Evolutionary conservation across 2,113 vertebrate species (phyloP).

Genomic region (Neotoma lepida): DNA sequence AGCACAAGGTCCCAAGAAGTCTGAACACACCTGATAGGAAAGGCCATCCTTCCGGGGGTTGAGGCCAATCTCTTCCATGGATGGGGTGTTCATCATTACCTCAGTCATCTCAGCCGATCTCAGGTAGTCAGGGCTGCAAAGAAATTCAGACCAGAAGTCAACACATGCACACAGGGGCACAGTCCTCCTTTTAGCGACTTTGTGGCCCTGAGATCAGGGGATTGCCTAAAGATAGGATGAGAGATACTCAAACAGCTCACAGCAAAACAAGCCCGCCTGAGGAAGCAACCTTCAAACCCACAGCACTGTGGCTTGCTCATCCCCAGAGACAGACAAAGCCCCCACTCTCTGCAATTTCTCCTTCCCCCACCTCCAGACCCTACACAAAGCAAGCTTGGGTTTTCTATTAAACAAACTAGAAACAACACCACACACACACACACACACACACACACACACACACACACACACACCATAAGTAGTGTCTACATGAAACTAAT

Average conservation of each 20-base stretch:
- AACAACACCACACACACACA: not conserved
- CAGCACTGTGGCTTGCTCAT: not conserved
- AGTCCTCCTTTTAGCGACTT: not conserved
- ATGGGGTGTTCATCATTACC: conserved; percentile 94
- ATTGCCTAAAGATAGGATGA: conserved; percentile 32
- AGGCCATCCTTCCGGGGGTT: conserved; percentile 94
- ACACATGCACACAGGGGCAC: not conserved
- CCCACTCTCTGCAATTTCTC: not conserved
- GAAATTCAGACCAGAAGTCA: conserved; percentile 75
- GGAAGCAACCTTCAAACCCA: not conserved
- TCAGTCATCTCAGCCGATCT: conserved; percentile 95
- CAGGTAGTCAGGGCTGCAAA: conserved; percentile 92
- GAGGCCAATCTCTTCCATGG: conserved; percentile 96
- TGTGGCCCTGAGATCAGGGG: not conserved
- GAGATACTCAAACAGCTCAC: conserved; percentile 6
- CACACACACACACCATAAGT: not conserved
- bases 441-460: not conserved
- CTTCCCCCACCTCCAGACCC: not conserved
- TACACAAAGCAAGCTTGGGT: not conserved
- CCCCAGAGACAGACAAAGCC: not conserved
- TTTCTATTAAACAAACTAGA: conserved; percentile 53
- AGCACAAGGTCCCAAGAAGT: not conserved
- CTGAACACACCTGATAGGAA: conserved; percentile 92
- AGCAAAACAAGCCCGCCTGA: conserved; percentile 50
- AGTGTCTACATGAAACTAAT: conserved; percentile 45